A percentile compares a stretch with the other conserved stretches of the same genome.
These are phyloP conservation scores for Hapalemur alaotrensis DNA, from an alignment of 2,797 vertebrate genomes.

Conservation along the genomic window DNA sequence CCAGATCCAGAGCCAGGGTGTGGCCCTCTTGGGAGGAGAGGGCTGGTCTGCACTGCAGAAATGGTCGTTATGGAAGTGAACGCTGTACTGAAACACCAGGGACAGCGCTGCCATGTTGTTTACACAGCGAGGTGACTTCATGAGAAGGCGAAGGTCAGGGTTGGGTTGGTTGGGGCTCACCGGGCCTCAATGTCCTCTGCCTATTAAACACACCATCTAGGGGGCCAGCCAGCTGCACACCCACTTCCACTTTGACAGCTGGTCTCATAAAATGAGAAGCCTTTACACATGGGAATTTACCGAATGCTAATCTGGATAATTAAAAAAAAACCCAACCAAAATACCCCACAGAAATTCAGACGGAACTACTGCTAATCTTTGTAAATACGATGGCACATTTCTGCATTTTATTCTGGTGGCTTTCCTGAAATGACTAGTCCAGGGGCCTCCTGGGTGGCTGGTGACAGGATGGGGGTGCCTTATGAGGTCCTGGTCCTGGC, in stretches of 20 bases:
- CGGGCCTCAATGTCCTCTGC: background rate
- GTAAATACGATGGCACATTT: background rate
- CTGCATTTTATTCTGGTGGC: background rate
- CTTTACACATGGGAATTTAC: conserved; percentile 55
- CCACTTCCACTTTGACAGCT: conserved; percentile 54
- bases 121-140: background rate
- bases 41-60: background rate
- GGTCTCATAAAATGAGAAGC: background rate
- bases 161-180: background rate
- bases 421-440: background rate
- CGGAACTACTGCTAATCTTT: background rate
- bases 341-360: conserved; percentile 49
- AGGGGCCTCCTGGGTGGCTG: background rate
- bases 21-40: background rate
- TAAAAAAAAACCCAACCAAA: conserved; percentile 54
- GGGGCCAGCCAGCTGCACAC: background rate
- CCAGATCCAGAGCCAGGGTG: background rate
- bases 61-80: background rate
- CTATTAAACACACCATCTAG: background rate
- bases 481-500: background rate
- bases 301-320: conserved; percentile 59
- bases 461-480: background rate
- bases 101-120: background rate
- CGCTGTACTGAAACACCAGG: background rate
- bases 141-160: background rate